A percentile compares a stretch with the other conserved stretches of the same genome.
Evolutionary conservation across 2,113 vertebrate species (phyloP).

Genomic region (Ia io): DNA sequence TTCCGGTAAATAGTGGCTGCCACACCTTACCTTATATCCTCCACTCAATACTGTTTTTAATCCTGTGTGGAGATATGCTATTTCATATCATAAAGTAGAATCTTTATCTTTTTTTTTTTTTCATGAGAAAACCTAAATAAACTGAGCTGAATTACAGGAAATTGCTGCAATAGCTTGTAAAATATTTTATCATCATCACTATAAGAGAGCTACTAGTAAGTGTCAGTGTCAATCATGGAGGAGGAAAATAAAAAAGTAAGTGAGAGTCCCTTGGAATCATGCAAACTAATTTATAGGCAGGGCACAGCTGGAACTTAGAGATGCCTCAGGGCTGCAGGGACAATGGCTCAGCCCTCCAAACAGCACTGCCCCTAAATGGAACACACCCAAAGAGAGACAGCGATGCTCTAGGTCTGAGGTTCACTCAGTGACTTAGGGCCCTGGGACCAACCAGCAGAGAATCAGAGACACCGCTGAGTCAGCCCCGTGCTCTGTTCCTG

Average conservation of each 20-base stretch:
- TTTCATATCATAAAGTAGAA: not conserved
- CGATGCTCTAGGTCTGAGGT: not conserved
- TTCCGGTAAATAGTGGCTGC: not conserved
- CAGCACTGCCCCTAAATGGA: not conserved
- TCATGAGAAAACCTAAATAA: not conserved
- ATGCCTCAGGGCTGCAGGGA: not conserved
- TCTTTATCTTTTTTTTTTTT: not conserved
- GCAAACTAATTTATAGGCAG: not conserved
- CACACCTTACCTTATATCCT: not conserved
- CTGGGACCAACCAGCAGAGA: not conserved
- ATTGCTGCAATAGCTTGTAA: constrained; percentile 1
- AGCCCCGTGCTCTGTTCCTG: not conserved
- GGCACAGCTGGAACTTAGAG: not conserved
- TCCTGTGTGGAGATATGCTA: not conserved
- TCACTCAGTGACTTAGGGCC: not conserved
- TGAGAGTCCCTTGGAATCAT: not conserved
- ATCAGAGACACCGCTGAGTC: not conserved
- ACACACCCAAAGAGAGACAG: not conserved
- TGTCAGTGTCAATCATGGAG: not conserved
- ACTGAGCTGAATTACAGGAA: not conserved
- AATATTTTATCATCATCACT: constrained; percentile 11
- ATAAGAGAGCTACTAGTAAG: not conserved
- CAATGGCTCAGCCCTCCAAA: not conserved
- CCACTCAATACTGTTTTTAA: not conserved
- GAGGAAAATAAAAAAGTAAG: not conserved